Evolutionary conservation across 2,888 invertebrate genomes (phyloP).

Genomic region (Amphipoea oculea): DNA sequence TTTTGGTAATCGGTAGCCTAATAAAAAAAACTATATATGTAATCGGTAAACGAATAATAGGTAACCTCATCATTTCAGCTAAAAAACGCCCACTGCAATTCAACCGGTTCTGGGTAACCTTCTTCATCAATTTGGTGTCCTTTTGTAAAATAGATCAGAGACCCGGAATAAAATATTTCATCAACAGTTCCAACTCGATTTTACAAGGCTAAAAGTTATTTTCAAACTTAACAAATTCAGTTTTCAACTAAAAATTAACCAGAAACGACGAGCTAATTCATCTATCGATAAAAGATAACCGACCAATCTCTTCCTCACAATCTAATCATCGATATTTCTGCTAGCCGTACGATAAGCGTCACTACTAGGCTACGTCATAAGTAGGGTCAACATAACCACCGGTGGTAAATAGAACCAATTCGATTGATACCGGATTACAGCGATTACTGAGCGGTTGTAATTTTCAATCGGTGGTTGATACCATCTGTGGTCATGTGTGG

Average conservation of each 20-base stretch:
- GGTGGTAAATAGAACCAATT: slow-evolving; percentile 70
- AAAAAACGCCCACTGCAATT: background rate
- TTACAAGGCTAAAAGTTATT: background rate
- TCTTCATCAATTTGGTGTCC: fast-evolving
- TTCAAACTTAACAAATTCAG: background rate
- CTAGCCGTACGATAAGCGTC: slow-evolving; percentile 67
- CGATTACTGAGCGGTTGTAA: slow-evolving; percentile 79
- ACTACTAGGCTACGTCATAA: slow-evolving; percentile 66
- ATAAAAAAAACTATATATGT: background rate
- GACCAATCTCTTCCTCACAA: slow-evolving; percentile 21
- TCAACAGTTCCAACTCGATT: background rate
- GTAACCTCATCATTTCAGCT: background rate
- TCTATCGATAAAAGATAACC: slow-evolving; percentile 3
- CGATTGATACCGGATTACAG: slow-evolving; percentile 80
- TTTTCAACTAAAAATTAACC: slow-evolving; percentile 1
- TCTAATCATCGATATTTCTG: slow-evolving; percentile 53
- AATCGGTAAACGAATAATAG: no score
- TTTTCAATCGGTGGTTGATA: slow-evolving; percentile 75
- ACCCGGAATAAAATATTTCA: background rate
- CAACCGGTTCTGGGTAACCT: background rate
- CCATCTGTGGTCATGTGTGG: slow-evolving; percentile 72
- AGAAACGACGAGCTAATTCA: slow-evolving; percentile 3
- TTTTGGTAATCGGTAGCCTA: background rate
- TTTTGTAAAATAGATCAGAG: background rate
- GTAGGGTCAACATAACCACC: slow-evolving; percentile 78